phyloP scores from a whole-genome alignment of 2,797 vertebrate species.

The Petrocephalus schoutedeni region DNA sequence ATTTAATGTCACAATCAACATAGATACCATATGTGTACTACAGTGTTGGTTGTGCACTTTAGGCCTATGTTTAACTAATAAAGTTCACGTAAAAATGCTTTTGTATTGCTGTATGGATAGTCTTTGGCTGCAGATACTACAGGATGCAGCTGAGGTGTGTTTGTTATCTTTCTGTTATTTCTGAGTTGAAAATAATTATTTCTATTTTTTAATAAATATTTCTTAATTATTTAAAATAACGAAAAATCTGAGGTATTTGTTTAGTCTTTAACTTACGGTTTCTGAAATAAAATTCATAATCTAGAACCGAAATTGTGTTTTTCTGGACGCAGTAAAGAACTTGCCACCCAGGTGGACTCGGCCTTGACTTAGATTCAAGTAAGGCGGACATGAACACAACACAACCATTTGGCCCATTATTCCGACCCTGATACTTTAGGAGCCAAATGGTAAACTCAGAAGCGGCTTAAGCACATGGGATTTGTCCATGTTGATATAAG shows the following conservation, averaged over 20 bases:
- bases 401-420: background rate
- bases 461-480: background rate
- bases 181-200: too few species aligned
- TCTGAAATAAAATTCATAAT: background rate
- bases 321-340: background rate
- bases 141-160: too few species aligned
- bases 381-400: background rate
- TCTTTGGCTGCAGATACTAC: background rate
- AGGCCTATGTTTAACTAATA: background rate
- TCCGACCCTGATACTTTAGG: background rate
- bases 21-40: background rate
- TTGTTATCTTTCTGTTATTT: too few species aligned
- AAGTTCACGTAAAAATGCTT: background rate
- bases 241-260: too few species aligned
- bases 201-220: too few species aligned
- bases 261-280: background rate
- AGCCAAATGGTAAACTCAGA: background rate
- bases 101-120: background rate
- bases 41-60: background rate
- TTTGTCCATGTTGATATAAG: background rate
- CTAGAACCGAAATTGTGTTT: background rate
- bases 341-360: background rate
- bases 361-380: background rate
- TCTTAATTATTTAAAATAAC: too few species aligned
- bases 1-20: background rate